Evolutionary conservation across 2,113 vertebrate species (phyloP).

Genomic region (Melanostigma gelatinosum): DNA sequence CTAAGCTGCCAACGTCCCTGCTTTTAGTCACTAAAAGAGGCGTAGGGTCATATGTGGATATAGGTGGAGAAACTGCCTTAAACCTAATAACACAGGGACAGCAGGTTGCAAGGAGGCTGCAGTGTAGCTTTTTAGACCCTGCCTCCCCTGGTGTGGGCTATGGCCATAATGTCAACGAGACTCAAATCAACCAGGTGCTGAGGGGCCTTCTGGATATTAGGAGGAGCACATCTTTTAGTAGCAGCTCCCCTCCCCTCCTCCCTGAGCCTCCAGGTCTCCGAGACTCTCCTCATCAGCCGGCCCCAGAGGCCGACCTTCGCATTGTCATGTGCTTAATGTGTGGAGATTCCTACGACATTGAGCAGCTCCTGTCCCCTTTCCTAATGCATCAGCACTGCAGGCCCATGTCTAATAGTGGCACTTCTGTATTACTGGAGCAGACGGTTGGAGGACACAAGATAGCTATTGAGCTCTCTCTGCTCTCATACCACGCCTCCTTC

Average conservation of each 20-base stretch:
- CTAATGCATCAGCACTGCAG: constrained; percentile 89
- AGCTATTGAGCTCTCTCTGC: constrained; percentile 89
- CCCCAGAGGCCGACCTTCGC: constrained; percentile 88
- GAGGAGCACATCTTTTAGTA: constrained; percentile 84
- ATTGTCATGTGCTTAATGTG: constrained; percentile 97
- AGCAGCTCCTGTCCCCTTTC: constrained; percentile 90
- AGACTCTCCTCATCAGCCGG: constrained; percentile 86
- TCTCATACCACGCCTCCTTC: constrained; percentile 95
- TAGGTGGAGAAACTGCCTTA: constrained; percentile 91
- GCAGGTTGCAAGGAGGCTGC: constrained; percentile 92
- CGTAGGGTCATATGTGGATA: constrained; percentile 84
- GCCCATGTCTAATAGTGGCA: constrained; percentile 84
- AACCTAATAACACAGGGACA: constrained; percentile 95
- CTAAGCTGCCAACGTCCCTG: constrained; percentile 88
- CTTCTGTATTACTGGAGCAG: constrained; percentile 90
- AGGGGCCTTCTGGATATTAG: constrained; percentile 91
- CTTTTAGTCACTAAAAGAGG: constrained; percentile 93
- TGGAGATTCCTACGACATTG: constrained; percentile 88
- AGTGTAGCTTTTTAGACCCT: constrained; percentile 93
- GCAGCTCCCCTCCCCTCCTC: constrained; percentile 82
- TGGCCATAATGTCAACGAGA: constrained; percentile 92
- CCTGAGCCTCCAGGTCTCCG: constrained; percentile 84
- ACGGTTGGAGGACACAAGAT: constrained; percentile 86
- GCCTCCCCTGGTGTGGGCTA: constrained; percentile 91
- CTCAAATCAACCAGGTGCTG: constrained; percentile 93